Evolutionary conservation across 2,797 vertebrate genomes (phyloP), one percentile per base, ranked within the genome.

Genomic region (Danio jaintianensis): DNA sequence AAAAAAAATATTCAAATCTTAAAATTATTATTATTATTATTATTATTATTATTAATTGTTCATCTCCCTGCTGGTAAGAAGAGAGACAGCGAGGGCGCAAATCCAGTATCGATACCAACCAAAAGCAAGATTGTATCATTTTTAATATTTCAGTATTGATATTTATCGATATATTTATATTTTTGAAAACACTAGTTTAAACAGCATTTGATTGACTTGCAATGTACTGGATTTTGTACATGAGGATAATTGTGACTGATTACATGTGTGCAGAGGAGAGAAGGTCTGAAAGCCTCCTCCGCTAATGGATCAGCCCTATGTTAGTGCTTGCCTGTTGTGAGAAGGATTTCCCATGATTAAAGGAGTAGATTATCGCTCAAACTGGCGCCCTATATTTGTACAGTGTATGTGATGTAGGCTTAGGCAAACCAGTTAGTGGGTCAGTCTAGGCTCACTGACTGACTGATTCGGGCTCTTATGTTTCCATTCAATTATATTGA

Each of bases 271-370:
- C 47, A 55, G 55, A 53, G 15, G 22, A 73, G 12, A 52, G 18
- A 73, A 18, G 45, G 18, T 62, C 18, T 79, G 16, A 68, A 47
- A 79, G 56, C 22, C 53, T 55, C 48, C 47, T 56, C 59, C 62
- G 58, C 67, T 69, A 48, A 62, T 69, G 72, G 50, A 58, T 62
- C 67, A 55, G 55, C 15, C 13, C 22, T 2, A 36, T 72, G 55
- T 40, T 58, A 78, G 74, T 67, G 61, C 75, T 78, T 48, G 69
- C 20, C 40, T 79, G 74, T 61, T 36, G 61, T 55, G 40, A 45
- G 81, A 71, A 68, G 79, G 79, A 84, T 84, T 84, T 69, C 55
- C 45, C 38, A 70, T 81, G 78, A 83, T 83, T 83, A 83, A 75
- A 75, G 53, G 52, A 68, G 64, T 71, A 73, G 82, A 84, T 84